phyloP scores from a whole-genome alignment of 2,113 vertebrate species.

The Oncorhynchus kisutch region DNA sequence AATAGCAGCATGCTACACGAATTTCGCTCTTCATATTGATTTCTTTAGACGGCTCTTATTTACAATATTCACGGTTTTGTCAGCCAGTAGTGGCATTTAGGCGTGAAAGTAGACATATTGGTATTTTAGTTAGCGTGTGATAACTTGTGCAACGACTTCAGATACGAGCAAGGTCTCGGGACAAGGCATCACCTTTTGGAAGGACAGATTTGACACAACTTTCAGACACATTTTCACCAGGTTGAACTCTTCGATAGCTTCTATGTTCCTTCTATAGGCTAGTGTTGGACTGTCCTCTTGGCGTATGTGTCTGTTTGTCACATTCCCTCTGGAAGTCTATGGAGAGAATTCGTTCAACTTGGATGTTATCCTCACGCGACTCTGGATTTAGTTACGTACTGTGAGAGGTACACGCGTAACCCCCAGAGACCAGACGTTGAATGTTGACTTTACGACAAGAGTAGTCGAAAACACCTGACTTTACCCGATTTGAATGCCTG shows the following conservation, averaged over 20 bases:
- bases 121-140: background rate
- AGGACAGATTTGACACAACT: background rate
- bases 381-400: constrained; percentile 41
- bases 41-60: background rate
- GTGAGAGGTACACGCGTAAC: background rate
- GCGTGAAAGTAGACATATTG: background rate
- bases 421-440: constrained; percentile 29
- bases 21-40: background rate
- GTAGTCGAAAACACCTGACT: constrained; percentile 48
- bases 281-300: background rate
- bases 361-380: constrained; percentile 40
- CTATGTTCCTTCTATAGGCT: background rate
- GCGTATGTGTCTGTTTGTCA: constrained; percentile 12
- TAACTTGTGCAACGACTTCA: background rate
- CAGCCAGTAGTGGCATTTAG: background rate
- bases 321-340: constrained; percentile 51
- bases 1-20: background rate
- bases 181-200: background rate
- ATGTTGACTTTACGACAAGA: constrained; percentile 54
- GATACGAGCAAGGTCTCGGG: background rate
- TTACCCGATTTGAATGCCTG: constrained; percentile 86
- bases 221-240: too few species aligned
- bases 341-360: constrained; percentile 47
- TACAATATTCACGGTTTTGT: background rate
- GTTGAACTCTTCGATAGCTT: background rate